Conservation (phyloP, 2,797 vertebrate species). For the Tiaroga cobitis region DNA sequence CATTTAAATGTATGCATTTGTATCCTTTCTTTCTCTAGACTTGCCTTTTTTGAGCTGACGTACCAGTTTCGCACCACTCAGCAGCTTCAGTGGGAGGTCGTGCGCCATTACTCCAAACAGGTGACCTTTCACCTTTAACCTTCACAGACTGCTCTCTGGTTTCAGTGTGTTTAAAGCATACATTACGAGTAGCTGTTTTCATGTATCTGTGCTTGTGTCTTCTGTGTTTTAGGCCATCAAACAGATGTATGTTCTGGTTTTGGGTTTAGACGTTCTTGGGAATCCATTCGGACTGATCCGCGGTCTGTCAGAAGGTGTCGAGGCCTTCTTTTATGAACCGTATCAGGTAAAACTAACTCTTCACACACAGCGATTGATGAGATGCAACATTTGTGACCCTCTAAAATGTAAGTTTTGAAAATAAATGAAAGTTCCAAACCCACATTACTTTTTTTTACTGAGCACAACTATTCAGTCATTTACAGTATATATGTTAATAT, state of each 20-base stretch:
- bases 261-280: slow-evolving; percentile 96
- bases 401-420: background rate
- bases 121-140: slow-evolving; percentile 66
- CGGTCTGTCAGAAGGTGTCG: slow-evolving; percentile 95
- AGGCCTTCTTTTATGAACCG: slow-evolving; percentile 99
- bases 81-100: slow-evolving; percentile 88
- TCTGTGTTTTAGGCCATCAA: slow-evolving; percentile 88
- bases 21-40: slow-evolving; percentile 69
- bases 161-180: background rate
- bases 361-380: background rate
- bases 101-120: slow-evolving; percentile 96
- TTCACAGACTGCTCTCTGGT: background rate
- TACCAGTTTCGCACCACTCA: slow-evolving; percentile 92
- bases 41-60: slow-evolving; percentile 91
- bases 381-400: background rate
- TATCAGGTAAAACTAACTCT: slow-evolving; percentile 84
- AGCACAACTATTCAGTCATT: background rate
- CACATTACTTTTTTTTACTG: background rate
- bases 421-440: too few relatives aligned
- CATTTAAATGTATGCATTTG: background rate
- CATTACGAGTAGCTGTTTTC: background rate
- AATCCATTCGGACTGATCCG: slow-evolving; percentile 97
- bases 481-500: background rate
- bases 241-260: slow-evolving; percentile 97
- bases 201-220: slow-evolving; percentile 43